Evolutionary conservation across 35 echinoderm and acorn worm species (phyloP).

Genomic region (Heliocidaris erythrogramma): DNA sequence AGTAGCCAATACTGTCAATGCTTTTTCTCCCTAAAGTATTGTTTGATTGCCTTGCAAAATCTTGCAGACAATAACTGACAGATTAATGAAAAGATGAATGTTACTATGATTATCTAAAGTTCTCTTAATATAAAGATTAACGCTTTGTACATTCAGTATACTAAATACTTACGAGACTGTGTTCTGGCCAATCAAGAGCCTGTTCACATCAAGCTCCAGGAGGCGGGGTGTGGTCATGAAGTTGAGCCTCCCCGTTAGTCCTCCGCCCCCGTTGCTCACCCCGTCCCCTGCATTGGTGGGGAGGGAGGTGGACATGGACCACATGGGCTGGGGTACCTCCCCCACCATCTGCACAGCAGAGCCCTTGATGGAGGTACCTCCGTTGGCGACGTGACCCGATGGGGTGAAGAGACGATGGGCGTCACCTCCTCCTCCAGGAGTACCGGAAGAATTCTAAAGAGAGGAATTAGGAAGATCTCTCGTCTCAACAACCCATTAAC

Average conservation of each 20-base stretch:
- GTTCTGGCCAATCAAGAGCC: conserved; percentile 98
- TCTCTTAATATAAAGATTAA: too few relatives aligned
- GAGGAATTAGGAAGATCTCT: not conserved
- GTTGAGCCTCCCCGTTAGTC: not conserved
- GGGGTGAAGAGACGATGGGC: conserved; percentile 14
- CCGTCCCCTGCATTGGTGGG: conserved; percentile 28
- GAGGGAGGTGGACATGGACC: conserved; percentile 87
- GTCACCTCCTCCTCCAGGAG: conserved; percentile 23
- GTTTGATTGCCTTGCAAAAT: too few relatives aligned
- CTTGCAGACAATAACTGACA: too few relatives aligned
- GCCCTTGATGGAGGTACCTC: conserved; percentile 69
- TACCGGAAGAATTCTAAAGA: not conserved
- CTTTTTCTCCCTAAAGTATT: too few relatives aligned
- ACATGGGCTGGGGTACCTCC: conserved; percentile 79
- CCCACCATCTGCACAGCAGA: conserved; percentile 79
- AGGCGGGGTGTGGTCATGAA: conserved; percentile 85
- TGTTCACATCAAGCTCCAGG: conserved; percentile 94
- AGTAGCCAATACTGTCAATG: too few relatives aligned
- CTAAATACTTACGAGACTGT: conserved; percentile 75
- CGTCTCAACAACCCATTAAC: not conserved
- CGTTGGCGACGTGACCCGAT: not conserved
- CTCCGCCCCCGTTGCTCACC: not conserved
- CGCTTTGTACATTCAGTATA: too few relatives aligned
- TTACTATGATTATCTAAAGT: too few relatives aligned
- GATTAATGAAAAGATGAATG: too few relatives aligned